phyloP scores from a whole-genome alignment of 2,113 vertebrate genomes.

The Agelaius phoeniceus region DNA sequence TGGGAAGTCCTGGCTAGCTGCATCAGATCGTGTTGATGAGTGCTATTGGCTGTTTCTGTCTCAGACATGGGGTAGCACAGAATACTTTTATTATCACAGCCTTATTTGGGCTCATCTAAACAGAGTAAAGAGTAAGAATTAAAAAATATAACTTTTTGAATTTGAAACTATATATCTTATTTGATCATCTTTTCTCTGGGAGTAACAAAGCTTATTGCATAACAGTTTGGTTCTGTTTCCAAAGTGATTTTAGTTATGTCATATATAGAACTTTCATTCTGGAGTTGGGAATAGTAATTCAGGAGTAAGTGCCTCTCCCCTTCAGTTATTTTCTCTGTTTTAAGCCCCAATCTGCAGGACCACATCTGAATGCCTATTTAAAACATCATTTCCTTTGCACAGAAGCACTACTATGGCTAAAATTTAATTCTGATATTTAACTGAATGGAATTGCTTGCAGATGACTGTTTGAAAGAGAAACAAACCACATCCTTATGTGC shows the following conservation, averaged over 20 bases:
- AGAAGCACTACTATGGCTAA: conserved; percentile 72
- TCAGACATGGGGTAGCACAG: neutral
- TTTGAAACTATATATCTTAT: neutral
- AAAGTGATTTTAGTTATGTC: neutral
- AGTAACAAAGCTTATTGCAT: neutral
- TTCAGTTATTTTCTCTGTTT: conserved; percentile 5
- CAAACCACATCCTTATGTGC: conserved; percentile 68
- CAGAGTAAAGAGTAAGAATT: neutral
- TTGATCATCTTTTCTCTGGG: neutral
- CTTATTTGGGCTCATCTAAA: neutral
- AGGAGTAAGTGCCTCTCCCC: neutral
- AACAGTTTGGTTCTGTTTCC: neutral
- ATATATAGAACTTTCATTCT: neutral
- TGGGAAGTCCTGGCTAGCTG: neutral
- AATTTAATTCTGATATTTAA: conserved; percentile 81
- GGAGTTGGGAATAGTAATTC: neutral
- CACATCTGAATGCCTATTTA: conserved; percentile 73
- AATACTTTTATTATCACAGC: neutral
- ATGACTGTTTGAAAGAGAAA: conserved; percentile 68
- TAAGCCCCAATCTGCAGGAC: conserved; percentile 33
- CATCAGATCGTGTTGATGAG: neutral
- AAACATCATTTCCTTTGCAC: conserved; percentile 77
- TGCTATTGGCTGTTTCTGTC: neutral
- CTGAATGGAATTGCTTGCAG: conserved; percentile 78
- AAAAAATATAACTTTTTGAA: neutral